Conservation (phyloP, 2,113 vertebrate genomes). For the Circaetus gallicus region DNA sequence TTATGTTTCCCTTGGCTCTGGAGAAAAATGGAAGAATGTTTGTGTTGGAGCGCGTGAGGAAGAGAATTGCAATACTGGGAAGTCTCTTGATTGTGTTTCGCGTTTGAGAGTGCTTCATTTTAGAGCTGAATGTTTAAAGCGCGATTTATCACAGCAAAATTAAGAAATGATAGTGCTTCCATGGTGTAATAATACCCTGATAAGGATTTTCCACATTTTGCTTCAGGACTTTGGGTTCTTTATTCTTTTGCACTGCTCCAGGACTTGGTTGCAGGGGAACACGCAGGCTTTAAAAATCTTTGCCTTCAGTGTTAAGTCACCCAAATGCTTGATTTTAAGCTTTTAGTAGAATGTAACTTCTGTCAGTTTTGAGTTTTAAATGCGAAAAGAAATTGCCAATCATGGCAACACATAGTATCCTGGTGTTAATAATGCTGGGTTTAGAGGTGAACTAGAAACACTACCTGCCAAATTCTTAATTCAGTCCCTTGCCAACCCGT, state of each 20-base stretch:
- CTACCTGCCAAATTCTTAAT: not conserved
- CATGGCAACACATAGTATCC: rapidly evolving
- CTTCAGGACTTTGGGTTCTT: not conserved
- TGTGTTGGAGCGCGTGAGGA: not conserved
- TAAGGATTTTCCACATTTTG: not conserved
- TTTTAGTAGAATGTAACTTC: not conserved
- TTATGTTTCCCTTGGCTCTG: not conserved
- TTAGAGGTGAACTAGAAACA: not conserved
- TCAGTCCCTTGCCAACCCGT: not conserved
- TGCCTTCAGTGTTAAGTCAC: not conserved
- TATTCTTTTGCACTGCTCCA: not conserved
- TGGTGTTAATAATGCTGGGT: not conserved
- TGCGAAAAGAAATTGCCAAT: rapidly evolving
- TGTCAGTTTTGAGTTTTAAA: not conserved
- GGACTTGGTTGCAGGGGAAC: not conserved
- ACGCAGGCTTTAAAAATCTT: not conserved
- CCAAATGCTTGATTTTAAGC: not conserved
- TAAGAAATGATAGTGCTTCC: not conserved
- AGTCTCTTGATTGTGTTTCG: not conserved
- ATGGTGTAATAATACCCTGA: rapidly evolving
- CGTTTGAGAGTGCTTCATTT: not conserved
- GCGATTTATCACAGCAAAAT: not conserved
- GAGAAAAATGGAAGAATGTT: not conserved
- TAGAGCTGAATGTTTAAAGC: not conserved
- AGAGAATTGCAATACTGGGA: not conserved